Evolutionary conservation across 2,888 invertebrate species (phyloP), one percentile per base, ranked within the genome.

Genomic region (Synergus itoensis): DNA sequence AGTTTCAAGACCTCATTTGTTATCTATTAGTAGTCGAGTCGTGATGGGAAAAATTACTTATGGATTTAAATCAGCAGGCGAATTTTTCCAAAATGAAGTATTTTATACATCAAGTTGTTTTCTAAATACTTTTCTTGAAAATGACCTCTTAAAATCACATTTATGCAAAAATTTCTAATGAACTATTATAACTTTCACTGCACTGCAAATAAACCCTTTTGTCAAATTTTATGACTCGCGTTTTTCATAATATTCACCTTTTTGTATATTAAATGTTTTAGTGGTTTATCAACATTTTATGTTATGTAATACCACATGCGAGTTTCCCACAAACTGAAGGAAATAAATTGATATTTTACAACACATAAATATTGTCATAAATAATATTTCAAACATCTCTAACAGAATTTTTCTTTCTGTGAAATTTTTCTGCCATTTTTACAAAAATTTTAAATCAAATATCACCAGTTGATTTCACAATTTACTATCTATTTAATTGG

Each of bases 1-100:
- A 73, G 48, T 73, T 73, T 73, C 36, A 40, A 60, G 21, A 48
- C 40, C 40, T 40, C 64, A 40, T 65, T 65, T 65, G 64, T 65
- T 65, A 65, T 36, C 41, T 65, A 18, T 41, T 41, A 65, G 1
- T 36, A 41, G 64, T 41, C 36, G n/a, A 11, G 16, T 40, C 1
- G 1, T 9, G 11, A 65, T 36, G 9, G n/a, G 11, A n/a, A 41
- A 65, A 65, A 40, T 65, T 0, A 36, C 14, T n/a, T 41, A 2
- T 41, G n/a, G 11, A 53, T 28, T 16, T 69, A 2, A 69, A 43
- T 43, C 12, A 67, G n/a, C 48, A 0, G 5, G 14, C 3, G 14
- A 16, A 4, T 48, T 16, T 16, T 48, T 48, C 5, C 5, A 16
- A 48, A 48, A 48, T 48, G 48, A 48, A 48, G 1, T 36, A 36